Percentiles rank a stretch among this genome's conserved stretches.
Conservation (phyloP, 2,888 invertebrate species). For the Merodon equestris region DNA sequence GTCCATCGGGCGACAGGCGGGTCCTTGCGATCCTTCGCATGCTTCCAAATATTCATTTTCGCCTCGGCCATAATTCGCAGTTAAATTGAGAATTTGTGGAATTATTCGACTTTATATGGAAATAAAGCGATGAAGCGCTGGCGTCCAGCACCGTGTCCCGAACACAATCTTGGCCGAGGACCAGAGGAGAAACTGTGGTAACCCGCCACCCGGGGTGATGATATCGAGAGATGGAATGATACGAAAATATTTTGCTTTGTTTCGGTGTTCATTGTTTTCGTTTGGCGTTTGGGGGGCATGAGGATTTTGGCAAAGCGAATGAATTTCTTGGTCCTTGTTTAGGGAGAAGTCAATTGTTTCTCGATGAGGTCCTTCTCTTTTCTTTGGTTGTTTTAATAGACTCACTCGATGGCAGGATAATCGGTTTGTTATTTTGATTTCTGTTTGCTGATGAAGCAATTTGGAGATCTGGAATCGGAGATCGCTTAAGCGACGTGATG, state of each 20-base stretch:
- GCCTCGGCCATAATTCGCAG: slow-evolving; percentile 54
- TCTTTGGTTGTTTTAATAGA: slow-evolving; percentile 56
- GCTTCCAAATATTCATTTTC: slow-evolving; percentile 38
- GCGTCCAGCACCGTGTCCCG: neutral
- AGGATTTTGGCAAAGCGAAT: too few species aligned
- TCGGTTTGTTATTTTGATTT: slow-evolving; percentile 65
- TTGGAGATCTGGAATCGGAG: neutral
- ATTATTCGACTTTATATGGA: slow-evolving; percentile 55
- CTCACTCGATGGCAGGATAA: slow-evolving; percentile 62
- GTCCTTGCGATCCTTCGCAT: too few species aligned
- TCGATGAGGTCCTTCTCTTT: slow-evolving; percentile 1
- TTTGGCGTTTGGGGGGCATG: too few species aligned
- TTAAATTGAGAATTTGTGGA: slow-evolving; percentile 60
- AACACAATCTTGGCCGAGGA: slow-evolving; percentile 28
- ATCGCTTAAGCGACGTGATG: too few species aligned
- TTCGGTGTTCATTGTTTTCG: too few species aligned
- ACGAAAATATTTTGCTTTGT: too few species aligned
- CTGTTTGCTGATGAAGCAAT: slow-evolving; percentile 62
- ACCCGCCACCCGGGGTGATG: too few species aligned
- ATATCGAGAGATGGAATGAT: neutral
- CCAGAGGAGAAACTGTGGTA: too few species aligned
- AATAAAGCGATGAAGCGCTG: neutral
- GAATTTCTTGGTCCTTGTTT: neutral
- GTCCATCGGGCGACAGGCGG: too few species aligned
- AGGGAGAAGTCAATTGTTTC: slow-evolving; percentile 28